Evolutionary conservation across 2,888 invertebrate species (phyloP), one percentile per base, ranked within the genome.

Genomic region (Epiblema foenella): DNA sequence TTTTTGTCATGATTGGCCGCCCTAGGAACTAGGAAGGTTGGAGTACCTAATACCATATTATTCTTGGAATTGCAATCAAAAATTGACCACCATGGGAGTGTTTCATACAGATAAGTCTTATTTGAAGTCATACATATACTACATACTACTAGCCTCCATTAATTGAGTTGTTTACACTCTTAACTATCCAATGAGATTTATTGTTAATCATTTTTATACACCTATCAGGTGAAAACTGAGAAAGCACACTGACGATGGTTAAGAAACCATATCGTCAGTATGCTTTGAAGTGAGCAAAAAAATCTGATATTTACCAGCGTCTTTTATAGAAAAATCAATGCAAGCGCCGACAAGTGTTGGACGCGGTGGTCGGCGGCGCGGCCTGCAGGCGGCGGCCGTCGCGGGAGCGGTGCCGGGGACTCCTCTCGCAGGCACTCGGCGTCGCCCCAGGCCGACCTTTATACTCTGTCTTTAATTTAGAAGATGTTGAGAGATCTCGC

Each of bases 311-410:
- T 87, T 85, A 85, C 85, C 78, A 74, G 75, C 76, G 76, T 71
- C 71, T 80, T 87, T 85, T 85, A 85, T 82, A 76, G 85, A 87
- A 89, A 90, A 90, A 89, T 89, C 89, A 87, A 89, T 90, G 88
- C 77, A 49, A 76, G 72, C 59, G 69, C 67, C 60, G 75, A 66
- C 75, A 77, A 76, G 72, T 76, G 73, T 63, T 54, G 52, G 49
- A 18, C 15, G 54, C 11, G 37, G 62, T 1, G 49, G 57, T 4
- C 11, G 57, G n/a, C 33, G 56, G 29, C 8, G 2, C 11, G 57
- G 17, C 37, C 4, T 1, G 17, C 18, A 24, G 5, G 39, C 10
- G 37, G n/a, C 24, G 56, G 10, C n/a, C 37, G 10, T 17, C 9
- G 12, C 49, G 4, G 37, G 0, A 8, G 51, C 42, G 12, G 52